phyloP scores from a whole-genome alignment of 2,888 invertebrate species.

The Dicranocentrus wangi region DNA sequence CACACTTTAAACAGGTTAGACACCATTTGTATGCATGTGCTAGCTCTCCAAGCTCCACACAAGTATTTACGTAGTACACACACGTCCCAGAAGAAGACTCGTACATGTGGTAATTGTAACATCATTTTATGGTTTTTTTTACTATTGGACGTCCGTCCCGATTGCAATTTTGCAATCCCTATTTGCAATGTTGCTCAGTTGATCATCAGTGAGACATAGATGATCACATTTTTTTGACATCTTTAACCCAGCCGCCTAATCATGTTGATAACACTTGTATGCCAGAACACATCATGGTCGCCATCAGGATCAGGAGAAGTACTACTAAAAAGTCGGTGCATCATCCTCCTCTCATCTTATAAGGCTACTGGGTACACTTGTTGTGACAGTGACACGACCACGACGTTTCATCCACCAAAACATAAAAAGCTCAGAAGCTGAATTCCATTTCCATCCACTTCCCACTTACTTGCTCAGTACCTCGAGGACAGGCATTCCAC shows the following conservation, averaged over 20 bases:
- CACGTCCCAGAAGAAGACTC: no score
- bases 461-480: background rate
- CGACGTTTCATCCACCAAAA: background rate
- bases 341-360: background rate
- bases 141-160: no score
- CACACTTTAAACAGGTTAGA: no score
- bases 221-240: slow-evolving; percentile 13
- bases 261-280: slow-evolving; percentile 31
- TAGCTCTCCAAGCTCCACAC: no score
- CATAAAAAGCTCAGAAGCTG: background rate
- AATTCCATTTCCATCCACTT: background rate
- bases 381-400: no score
- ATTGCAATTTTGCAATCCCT: no score
- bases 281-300: background rate
- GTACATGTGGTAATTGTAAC: no score
- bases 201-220: background rate
- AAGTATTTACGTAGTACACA: no score
- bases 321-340: slow-evolving; percentile 1
- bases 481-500: background rate
- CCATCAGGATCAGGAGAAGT: background rate
- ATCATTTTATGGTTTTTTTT: no score
- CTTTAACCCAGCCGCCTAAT: slow-evolving; percentile 1
- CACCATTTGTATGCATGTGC: no score
- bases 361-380: slow-evolving; percentile 61
- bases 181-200: background rate